phyloP scores from a whole-genome alignment of 1,140 invertebrate genomes.

The Uloborus diversus region DNA sequence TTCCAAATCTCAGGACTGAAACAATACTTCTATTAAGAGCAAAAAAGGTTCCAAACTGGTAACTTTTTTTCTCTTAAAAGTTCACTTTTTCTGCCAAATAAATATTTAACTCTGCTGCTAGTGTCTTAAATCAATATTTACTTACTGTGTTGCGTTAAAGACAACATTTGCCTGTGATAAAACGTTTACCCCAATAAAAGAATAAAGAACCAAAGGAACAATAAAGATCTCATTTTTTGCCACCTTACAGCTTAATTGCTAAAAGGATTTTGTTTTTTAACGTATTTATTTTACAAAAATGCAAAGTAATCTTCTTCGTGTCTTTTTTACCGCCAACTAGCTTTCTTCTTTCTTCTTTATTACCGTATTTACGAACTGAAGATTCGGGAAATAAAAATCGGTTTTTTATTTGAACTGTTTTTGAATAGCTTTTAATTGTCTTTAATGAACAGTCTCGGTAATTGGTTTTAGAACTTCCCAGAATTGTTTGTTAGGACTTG shows the following conservation, averaged over 20 bases:
- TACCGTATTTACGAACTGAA: too few species aligned
- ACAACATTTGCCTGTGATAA: slow-evolving; percentile 56
- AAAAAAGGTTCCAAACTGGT: too few species aligned
- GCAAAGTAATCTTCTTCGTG: slow-evolving; percentile 14
- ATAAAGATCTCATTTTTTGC: too few species aligned
- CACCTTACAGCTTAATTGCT: slow-evolving; percentile 51
- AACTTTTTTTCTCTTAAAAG: slow-evolving; percentile 36
- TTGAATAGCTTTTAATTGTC: slow-evolving; percentile 45
- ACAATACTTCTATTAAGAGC: too few species aligned
- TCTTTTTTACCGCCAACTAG: not conserved
- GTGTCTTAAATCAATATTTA: slow-evolving; percentile 56
- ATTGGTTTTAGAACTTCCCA: slow-evolving; percentile 25
- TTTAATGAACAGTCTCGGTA: slow-evolving; percentile 43
- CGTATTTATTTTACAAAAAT: not conserved
- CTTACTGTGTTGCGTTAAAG: slow-evolving; percentile 53
- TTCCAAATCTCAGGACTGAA: too few species aligned
- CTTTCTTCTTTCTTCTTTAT: slow-evolving; percentile 13
- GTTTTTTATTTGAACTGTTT: slow-evolving; percentile 48
- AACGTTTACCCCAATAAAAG: slow-evolving; percentile 55
- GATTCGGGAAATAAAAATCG: slow-evolving; percentile 44
- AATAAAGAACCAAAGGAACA: slow-evolving; percentile 40
- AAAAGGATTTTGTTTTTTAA: slow-evolving; percentile 47
- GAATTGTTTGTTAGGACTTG: too few species aligned
- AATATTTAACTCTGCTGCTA: slow-evolving; percentile 54
- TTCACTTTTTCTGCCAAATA: slow-evolving; percentile 42